Base-by-base conservation (phyloP, 2,888 invertebrate species). In the Epistrophe eligans region DNA sequence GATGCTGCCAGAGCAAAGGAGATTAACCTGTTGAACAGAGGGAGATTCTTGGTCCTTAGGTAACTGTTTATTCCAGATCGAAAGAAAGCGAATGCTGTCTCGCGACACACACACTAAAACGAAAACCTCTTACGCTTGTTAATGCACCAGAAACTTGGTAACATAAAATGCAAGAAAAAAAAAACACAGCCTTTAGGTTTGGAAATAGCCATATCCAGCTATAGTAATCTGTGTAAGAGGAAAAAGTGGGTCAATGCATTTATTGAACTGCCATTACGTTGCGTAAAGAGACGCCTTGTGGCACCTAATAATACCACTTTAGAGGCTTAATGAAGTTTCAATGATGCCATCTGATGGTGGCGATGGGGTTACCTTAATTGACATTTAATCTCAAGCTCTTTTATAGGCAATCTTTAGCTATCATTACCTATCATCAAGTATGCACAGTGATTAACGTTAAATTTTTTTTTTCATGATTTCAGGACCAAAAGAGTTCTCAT, bases 401-500 rank as follows among this genome's bases (percentile, higher is more conserved):
- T 8, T 55, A 40, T 43, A 52, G 15, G 15, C 9, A 74, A 35
- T 66, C 19, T 64, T 15, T 13, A 62, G 15, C 45, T 13, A 43
- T 17, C 40, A 64, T 79, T 70, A 70, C 1, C 64, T 43, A 45
- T 38, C 38, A 50, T 48, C 32, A 66, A 17, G 17, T n/a, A 15
- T 50, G 28, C 0, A 38, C 24, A 35, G n/a, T 67, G 17, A 70
- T 15, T 72, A 43, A 79, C 8, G 2, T 43, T 55, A 3, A 28
- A 13, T 24, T 74, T 89, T 72, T 77, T 71, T 79, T 88, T 83
- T 74, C 90, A 60, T 76, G 91, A 88, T 88, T 94, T 11, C 94
- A 97, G 97, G 97, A 92, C 98, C 98, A 91, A 98, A 97, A 93
- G 97, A 98, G 92, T 98, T 97, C 94, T 96, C 96, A 93, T 97